Evolutionary conservation across 1,140 invertebrate genomes (phyloP), one percentile per base, ranked within the genome.

Genomic region (Geopemphigus sp.): DNA sequence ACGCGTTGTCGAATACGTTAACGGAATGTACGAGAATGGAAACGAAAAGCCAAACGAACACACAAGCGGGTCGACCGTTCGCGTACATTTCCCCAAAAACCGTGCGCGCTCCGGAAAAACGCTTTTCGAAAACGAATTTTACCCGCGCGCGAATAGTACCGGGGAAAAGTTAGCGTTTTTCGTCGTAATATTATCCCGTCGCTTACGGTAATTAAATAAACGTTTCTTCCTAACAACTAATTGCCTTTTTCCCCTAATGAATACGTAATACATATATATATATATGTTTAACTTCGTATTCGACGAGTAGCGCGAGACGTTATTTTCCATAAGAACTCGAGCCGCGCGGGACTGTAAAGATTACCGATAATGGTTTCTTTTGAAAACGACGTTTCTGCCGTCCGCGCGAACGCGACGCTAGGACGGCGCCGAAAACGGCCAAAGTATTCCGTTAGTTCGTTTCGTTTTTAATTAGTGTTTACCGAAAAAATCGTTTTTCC

Each of bases 131-230:
- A 5, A 63, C 17, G 29, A 63, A 63, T n/a, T n/a, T n/a, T 10
- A 32, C 61, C 29, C 8, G 61, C 61, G 61, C 32, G 61, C 26
- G 61, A 63, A 63, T 29, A 17, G 56, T 1, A 22, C 11, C 22
- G 29, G 61, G 2, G 15, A 39, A 29, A n/a, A n/a, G n/a, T n/a
- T n/a, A n/a, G n/a, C n/a, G n/a, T n/a, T n/a, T n/a, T n/a, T n/a
- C n/a, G 8, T 63, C 29, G 5, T n/a, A 63, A 63, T 10, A 63
- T 19, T 63, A 63, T 63, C 59, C 26, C 4, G 32, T 26, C 17
- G 59, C 26, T 63, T 32, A 19, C 11, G 32, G n/a, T 63, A 63
- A 63, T 63, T 2, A 63, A 63, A 63, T 32, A 63, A 63, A 63
- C 26, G 29, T 15, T 17, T 29, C 32, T 32, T 63, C 29, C 10